Evolutionary conservation across 2,888 invertebrate genomes (phyloP).

Genomic region (Penaeus monodon): DNA sequence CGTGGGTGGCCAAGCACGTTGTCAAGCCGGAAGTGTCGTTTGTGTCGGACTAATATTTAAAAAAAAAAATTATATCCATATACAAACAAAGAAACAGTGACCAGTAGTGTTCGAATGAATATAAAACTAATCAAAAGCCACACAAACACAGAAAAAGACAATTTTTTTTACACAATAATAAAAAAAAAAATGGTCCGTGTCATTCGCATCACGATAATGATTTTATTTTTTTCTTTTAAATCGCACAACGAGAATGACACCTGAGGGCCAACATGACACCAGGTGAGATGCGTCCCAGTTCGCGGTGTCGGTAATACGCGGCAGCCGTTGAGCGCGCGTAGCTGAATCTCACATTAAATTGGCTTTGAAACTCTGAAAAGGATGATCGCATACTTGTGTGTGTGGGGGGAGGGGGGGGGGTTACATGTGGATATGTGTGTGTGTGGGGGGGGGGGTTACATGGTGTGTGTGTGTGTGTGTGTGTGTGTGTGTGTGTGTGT

Average conservation of each 20-base stretch:
- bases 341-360: constrained; percentile 18
- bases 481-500: too few species aligned
- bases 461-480: background rate
- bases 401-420: too few species aligned
- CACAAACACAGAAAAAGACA: too few species aligned
- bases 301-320: constrained; percentile 29
- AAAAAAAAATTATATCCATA: too few species aligned
- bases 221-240: too few species aligned
- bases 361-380: background rate
- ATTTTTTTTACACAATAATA: too few species aligned
- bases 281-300: constrained; percentile 26
- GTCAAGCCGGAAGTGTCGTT: constrained; percentile 31
- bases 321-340: background rate
- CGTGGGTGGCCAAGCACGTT: constrained; percentile 27
- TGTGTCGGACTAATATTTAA: constrained; percentile 1
- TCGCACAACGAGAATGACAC: background rate
- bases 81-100: background rate
- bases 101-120: too few species aligned
- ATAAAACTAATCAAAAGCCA: too few species aligned
- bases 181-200: too few species aligned
- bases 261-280: constrained; percentile 8
- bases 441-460: too few species aligned
- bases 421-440: too few species aligned
- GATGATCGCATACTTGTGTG: background rate
- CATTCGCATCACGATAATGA: too few species aligned